These are phyloP conservation scores for Garrulus glandarius DNA, from an alignment of 2,797 vertebrate species.

Conservation along the genomic window DNA sequence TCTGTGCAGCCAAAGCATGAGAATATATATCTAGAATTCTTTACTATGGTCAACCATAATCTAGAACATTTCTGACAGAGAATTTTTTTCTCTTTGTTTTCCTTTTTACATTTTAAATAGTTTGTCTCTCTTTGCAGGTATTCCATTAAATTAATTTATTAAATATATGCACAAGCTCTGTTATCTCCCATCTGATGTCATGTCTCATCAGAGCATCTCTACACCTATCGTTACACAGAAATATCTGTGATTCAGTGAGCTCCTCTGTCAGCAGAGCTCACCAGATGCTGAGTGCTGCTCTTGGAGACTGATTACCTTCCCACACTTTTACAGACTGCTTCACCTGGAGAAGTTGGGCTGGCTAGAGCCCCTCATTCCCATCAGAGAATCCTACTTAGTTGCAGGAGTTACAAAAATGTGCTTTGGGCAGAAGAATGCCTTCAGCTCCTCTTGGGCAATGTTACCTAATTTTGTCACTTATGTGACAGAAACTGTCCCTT, in stretches of 20 bases:
- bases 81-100: background rate
- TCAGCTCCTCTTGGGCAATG: background rate
- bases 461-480: background rate
- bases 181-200: background rate
- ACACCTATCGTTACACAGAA: background rate
- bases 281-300: background rate
- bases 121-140: background rate
- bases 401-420: background rate
- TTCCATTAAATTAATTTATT: background rate
- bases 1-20: background rate
- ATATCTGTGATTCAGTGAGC: background rate
- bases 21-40: background rate
- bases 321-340: background rate
- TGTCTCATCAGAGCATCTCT: background rate
- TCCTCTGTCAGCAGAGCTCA: background rate
- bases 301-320: background rate
- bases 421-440: background rate
- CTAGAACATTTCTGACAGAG: background rate
- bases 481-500: background rate
- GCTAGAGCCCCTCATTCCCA: background rate
- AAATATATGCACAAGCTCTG: background rate
- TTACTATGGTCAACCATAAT: background rate
- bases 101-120: background rate
- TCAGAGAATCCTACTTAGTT: background rate
- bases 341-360: background rate